Evolutionary conservation across 2,113 vertebrate species (phyloP).

Genomic region (Ptyas mucosa): DNA sequence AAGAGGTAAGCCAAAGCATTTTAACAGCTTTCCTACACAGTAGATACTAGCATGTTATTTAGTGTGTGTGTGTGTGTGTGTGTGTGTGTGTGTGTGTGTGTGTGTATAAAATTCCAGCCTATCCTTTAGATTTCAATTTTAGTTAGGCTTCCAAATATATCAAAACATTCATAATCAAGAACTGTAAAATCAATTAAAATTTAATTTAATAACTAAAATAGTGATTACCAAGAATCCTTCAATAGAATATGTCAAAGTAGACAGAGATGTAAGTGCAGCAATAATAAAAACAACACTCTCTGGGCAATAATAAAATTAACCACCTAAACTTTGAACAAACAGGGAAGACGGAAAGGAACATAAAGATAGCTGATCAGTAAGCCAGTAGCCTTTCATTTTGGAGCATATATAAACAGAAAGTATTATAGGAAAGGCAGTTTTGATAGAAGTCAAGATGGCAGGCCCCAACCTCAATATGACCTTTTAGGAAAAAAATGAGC

Average conservation of each 20-base stretch:
- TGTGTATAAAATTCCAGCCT: neutral
- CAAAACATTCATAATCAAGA: neutral
- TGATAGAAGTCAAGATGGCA: neutral
- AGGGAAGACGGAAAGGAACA: neutral
- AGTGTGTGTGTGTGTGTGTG: neutral
- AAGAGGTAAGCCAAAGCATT: neutral
- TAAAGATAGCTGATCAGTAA: neutral
- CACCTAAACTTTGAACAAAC: neutral
- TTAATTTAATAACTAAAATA: neutral
- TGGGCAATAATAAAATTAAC: neutral
- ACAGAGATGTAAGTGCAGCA: neutral
- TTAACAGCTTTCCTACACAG: neutral
- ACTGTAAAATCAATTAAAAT: neutral
- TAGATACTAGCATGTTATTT: neutral
- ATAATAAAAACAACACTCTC: neutral
- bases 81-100: too few species aligned
- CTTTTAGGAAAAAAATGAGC: neutral
- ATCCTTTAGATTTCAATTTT: neutral
- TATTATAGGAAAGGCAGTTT: neutral
- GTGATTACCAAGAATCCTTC: neutral
- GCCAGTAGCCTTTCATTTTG: neutral
- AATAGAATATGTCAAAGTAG: neutral
- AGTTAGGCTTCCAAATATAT: neutral
- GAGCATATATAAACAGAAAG: neutral
- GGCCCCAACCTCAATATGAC: neutral